phyloP scores from a whole-genome alignment of 2,888 invertebrate species.

The Cryptophagus acutangulus region DNA sequence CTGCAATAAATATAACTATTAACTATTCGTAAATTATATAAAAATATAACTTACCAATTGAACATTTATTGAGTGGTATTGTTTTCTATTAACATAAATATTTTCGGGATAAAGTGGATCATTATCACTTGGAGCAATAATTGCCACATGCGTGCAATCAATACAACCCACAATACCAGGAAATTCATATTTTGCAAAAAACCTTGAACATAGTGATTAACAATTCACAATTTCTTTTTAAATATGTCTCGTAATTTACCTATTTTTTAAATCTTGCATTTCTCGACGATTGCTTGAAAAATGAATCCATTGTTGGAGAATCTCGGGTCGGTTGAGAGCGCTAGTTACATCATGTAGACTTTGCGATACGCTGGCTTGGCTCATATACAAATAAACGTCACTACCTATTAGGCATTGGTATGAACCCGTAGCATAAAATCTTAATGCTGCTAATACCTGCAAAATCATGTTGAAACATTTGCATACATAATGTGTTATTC shows the following conservation, averaged over 20 bases:
- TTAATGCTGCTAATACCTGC: conserved; percentile 11
- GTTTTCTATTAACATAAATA: conserved; percentile 31
- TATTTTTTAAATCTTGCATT: conserved; percentile 13
- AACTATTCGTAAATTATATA: neutral
- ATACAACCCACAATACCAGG: conserved; percentile 27
- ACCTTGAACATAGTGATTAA: conserved; percentile 9
- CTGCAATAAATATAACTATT: neutral
- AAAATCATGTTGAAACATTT: conserved; percentile 1
- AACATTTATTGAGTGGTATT: conserved; percentile 33
- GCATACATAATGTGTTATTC: neutral
- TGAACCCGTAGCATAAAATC: conserved; percentile 20
- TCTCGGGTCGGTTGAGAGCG: conserved; percentile 10
- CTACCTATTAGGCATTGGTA: conserved; percentile 17
- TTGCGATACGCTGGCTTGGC: conserved; percentile 18
- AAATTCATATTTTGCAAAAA: conserved; percentile 14
- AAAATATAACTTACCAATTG: conserved; percentile 22
- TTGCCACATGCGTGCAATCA: conserved; percentile 32
- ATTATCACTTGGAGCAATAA: conserved; percentile 25
- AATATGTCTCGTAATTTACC: conserved; percentile 6
- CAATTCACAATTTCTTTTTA: neutral
- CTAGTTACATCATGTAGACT: conserved; percentile 16
- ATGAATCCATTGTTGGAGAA: conserved; percentile 14
- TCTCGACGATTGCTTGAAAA: conserved; percentile 17
- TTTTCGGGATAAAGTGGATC: conserved; percentile 18
- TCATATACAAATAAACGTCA: conserved; percentile 15